These are phyloP conservation scores for Clepsis dumicolana DNA, from an alignment of 2,888 invertebrate species.

Conservation along the genomic window DNA sequence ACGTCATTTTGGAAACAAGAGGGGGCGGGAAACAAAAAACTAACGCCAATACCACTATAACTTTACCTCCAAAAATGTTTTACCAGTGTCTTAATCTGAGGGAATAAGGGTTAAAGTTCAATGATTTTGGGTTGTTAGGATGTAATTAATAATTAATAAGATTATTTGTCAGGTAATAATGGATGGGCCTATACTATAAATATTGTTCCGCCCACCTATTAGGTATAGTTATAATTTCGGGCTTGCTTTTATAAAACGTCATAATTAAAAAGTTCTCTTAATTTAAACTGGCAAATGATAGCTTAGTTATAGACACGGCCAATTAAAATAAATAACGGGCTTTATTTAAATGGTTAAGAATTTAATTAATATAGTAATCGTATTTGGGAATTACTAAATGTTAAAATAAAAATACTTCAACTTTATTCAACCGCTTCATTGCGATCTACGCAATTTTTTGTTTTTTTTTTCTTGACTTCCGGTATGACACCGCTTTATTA, in stretches of 20 bases:
- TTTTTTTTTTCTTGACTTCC: too few relatives aligned
- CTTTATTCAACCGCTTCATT: neutral
- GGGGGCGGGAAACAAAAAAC: slow-evolving; percentile 48
- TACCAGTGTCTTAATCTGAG: neutral
- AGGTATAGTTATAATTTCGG: slow-evolving; percentile 51
- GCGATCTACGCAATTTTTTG: too few relatives aligned
- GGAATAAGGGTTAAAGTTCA: slow-evolving; percentile 28
- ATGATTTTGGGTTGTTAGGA: slow-evolving; percentile 21
- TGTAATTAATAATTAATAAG: slow-evolving; percentile 57
- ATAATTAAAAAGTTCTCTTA: slow-evolving; percentile 42
- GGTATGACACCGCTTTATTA: too few relatives aligned
- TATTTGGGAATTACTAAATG: neutral
- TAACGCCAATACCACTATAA: slow-evolving; percentile 44
- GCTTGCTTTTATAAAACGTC: slow-evolving; percentile 50
- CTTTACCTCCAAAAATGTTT: neutral
- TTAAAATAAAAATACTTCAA: neutral
- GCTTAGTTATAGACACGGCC: slow-evolving; percentile 4
- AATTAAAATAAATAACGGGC: neutral
- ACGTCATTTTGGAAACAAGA: slow-evolving; percentile 59
- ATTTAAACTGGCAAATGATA: slow-evolving; percentile 16
- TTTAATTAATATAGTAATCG: neutral
- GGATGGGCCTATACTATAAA: slow-evolving; percentile 59
- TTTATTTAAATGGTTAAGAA: neutral
- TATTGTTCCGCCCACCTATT: slow-evolving; percentile 59
- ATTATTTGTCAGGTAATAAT: slow-evolving; percentile 76